Percentiles rank a stretch among this genome's conserved stretches.
phyloP scores from a whole-genome alignment of 2,113 vertebrate genomes.

The Lipotes vexillifer region DNA sequence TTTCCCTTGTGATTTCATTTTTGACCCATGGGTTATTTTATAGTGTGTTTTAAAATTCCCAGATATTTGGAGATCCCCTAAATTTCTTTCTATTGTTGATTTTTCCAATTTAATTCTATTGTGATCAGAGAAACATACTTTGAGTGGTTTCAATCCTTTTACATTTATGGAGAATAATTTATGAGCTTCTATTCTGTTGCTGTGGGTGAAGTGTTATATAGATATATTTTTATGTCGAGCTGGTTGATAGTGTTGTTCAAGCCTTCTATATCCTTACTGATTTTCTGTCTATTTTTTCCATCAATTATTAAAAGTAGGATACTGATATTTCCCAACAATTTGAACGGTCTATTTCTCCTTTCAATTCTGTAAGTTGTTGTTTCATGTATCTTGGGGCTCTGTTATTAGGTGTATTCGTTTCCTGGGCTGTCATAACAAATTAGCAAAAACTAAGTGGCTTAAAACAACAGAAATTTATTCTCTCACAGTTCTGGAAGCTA shows the following conservation, averaged over 20 bases:
- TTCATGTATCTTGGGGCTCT: no score
- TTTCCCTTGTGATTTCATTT: neutral
- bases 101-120: neutral
- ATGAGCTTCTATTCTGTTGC: neutral
- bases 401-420: no score
- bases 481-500: no score
- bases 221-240: neutral
- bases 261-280: neutral
- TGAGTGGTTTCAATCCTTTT: neutral
- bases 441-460: no score
- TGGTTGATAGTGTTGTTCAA: neutral
- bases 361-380: no score
- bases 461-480: no score
- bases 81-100: neutral
- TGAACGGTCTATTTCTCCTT: no score
- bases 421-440: no score
- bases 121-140: neutral
- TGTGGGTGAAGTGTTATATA: neutral
- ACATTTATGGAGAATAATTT: neutral
- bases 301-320: no score
- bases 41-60: neutral
- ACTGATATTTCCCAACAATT: no score
- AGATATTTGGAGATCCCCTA: neutral
- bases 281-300: neutral
- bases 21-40: neutral